These are phyloP conservation scores for Patella pellucida DNA, from an alignment of 2,888 invertebrate species.

Conservation along the genomic window DNA sequence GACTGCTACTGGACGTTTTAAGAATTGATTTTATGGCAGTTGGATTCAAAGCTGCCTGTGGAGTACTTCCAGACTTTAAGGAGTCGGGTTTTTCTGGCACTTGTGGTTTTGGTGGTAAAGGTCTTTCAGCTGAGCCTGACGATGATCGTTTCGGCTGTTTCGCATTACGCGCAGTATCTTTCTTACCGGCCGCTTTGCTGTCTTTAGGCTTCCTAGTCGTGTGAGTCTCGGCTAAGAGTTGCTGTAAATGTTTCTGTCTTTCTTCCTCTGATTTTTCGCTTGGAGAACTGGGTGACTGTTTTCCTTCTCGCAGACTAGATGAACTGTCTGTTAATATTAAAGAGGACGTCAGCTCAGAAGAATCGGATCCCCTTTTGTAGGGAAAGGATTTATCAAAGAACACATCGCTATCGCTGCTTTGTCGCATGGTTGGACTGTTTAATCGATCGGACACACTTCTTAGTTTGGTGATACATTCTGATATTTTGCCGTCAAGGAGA, in stretches of 20 bases:
- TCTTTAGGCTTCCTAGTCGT: constrained; percentile 43
- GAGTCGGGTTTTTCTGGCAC: neutral
- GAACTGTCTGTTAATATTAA: constrained; percentile 6
- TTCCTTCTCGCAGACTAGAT: neutral
- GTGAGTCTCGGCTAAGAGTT: constrained; percentile 47
- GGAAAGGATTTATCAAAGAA: constrained; percentile 28
- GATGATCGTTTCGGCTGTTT: neutral
- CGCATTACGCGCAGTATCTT: neutral
- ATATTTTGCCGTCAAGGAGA: constrained; percentile 60
- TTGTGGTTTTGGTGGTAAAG: constrained; percentile 8
- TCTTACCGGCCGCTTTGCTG: constrained; percentile 24
- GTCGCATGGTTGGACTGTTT: constrained; percentile 54
- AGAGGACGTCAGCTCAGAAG: constrained; percentile 13
- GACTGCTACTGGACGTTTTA: neutral
- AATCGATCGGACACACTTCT: constrained; percentile 64
- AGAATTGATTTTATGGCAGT: neutral
- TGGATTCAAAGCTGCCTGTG: neutral
- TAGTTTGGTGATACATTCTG: constrained; percentile 67
- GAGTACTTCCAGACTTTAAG: neutral
- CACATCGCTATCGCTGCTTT: constrained; percentile 20
- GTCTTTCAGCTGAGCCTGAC: no score
- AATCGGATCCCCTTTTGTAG: constrained; percentile 14
- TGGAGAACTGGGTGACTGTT: neutral
- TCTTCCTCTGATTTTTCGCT: constrained; percentile 35
- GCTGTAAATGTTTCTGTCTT: constrained; percentile 44